Evolutionary conservation across 2,797 vertebrate species (phyloP), one percentile per base, ranked within the genome.

Genomic region (Serranus cabrilla): DNA sequence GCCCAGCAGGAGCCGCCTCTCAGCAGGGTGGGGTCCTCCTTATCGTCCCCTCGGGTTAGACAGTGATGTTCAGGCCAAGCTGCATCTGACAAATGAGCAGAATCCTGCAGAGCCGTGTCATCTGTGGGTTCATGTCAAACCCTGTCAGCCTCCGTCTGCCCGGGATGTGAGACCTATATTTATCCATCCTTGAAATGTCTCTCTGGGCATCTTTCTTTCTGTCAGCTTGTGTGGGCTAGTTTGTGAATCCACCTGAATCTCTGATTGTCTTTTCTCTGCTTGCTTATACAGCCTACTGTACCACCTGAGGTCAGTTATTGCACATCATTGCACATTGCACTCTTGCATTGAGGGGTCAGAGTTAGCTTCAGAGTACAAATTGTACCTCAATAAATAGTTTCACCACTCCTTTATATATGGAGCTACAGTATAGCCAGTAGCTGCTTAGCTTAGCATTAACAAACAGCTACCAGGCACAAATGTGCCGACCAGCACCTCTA

Each of bases 11-110:
- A n/a, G 51, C 51, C 11, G 1, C 37, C 63, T 71, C 81, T 74
- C n/a, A 55, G 67, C 5, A 6, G 56, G 68, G 16, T 5, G 68
- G 20, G 34, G 69, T 62, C 64, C 52, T 69, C 55, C 31, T 46
- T 40, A 45, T 39, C 17, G 5, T 52, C 67, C 31, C 76, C 67
- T 39, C 47, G 31, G 76, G 71, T 74, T 31, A 65, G 65, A 14
- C 7, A 13, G 8, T 49, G 54, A 77, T 68, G 72, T 52, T 55
- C 66, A 20, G 70, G 52, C 51, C 45, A 4, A 20, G 69, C 74
- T 76, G 67, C 59, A 50, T 61, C 75, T 86, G 74, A 85, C 78
- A 86, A 80, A 91, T 71, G 80, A 82, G 64, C 76, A 75, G 61
- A 61, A 73, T 76, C 76, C 72, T 37, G 58, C 75, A 13, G 78